These are phyloP conservation scores for Spodoptera exigua DNA, from an alignment of 2,888 invertebrate species.

Conservation along the genomic window DNA sequence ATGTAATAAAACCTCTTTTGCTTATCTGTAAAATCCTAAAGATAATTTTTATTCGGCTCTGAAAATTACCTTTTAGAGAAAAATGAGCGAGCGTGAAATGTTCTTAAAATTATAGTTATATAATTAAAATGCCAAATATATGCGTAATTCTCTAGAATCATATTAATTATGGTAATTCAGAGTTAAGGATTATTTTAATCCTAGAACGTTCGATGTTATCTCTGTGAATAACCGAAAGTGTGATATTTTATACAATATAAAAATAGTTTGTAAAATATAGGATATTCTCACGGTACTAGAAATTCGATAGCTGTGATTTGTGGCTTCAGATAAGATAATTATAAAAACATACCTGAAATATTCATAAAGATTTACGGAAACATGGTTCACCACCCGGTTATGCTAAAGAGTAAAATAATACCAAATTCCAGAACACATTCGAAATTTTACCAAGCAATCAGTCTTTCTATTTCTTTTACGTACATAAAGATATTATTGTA, in stretches of 20 bases:
- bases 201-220: conserved; percentile 3
- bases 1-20: too few species aligned
- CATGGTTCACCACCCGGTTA: conserved; percentile 12
- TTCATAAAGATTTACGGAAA: conserved; percentile 4
- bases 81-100: background rate
- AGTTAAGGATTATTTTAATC: background rate
- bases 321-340: conserved; percentile 14
- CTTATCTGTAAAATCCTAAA: too few species aligned
- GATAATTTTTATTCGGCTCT: too few species aligned
- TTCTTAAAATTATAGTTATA: background rate
- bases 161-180: conserved; percentile 4
- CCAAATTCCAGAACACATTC: background rate
- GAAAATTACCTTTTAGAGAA: too few species aligned
- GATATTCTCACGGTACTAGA: conserved; percentile 37
- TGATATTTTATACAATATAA: conserved; percentile 27
- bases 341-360: conserved; percentile 19
- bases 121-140: too few species aligned
- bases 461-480: background rate
- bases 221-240: conserved; percentile 20
- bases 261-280: conserved; percentile 8
- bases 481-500: conserved; percentile 29
- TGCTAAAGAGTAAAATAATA: conserved; percentile 17
- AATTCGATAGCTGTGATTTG: conserved; percentile 34
- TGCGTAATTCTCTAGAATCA: background rate
- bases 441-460: background rate